Percentiles rank a stretch among this genome's conserved stretches.
Evolutionary conservation across 2,797 vertebrate genomes (phyloP).

Genomic region (Sebastes vulpes): DNA sequence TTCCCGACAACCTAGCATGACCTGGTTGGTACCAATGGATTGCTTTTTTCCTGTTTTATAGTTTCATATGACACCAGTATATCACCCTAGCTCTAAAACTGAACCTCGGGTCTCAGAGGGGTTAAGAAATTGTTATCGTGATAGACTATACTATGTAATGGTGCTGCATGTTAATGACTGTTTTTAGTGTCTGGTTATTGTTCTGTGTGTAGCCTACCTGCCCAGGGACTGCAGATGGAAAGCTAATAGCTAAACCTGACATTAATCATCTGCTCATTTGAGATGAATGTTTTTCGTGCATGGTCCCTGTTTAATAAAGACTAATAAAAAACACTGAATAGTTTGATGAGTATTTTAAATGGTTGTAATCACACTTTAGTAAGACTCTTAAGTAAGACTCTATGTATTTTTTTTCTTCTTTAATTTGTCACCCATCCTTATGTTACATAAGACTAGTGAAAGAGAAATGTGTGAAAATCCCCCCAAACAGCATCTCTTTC

Average conservation of each 20-base stretch:
- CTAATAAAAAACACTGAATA: background rate
- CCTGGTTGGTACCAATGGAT: too few relatives aligned
- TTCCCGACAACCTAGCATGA: too few relatives aligned
- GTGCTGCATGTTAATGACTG: background rate
- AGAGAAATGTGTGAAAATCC: background rate
- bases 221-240: background rate
- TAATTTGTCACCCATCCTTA: background rate
- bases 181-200: background rate
- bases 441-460: background rate
- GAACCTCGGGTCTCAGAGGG: too few relatives aligned
- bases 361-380: background rate
- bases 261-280: background rate
- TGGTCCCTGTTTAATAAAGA: background rate
- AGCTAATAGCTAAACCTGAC: background rate
- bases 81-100: too few relatives aligned
- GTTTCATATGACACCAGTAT: too few relatives aligned
- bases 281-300: background rate
- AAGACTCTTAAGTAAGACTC: too few relatives aligned
- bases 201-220: background rate
- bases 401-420: background rate
- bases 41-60: too few relatives aligned
- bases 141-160: background rate
- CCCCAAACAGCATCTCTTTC: background rate
- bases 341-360: background rate
- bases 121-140: background rate